Evolutionary conservation across 2,113 vertebrate species (phyloP), one percentile per base, ranked within the genome.

Genomic region (Zeus faber): DNA sequence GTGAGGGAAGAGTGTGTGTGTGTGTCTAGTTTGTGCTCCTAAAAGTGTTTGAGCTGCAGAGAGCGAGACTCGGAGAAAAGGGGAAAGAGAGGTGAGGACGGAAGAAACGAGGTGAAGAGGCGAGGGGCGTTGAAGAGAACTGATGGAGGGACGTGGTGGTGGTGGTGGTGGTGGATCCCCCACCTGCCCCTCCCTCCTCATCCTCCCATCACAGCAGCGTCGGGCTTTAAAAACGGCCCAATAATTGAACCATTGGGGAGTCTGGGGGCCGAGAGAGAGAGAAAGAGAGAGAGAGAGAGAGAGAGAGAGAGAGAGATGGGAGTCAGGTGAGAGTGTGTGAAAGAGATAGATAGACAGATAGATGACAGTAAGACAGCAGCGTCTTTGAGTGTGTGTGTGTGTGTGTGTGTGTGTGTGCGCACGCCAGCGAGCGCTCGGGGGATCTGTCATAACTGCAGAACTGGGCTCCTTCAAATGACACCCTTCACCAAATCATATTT

Each of bases 401-500:
- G 68, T 39, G 24, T 16, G 57, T 33, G 52, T 58, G 49, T 24
- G 49, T 31, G 60, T 35, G 16, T 54, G 59, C 29, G 54, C 60
- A 22, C 10, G 44, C 10, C 3, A 24, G 44, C 14, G 44, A 25
- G 21, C 33, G 64, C 66, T 75, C 18, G 29, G 65, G 66, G 66
- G 77, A 66, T 61, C n/a, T 67, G 71, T 76, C 76, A 69, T 62
- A 81, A 73, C 74, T 57, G 76, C 70, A 72, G 65, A 76, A 67
- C 67, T 41, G 41, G 45, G 54, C 54, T 37, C 66, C 61, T 74
- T 77, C 72, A 82, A 70, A 70, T 65, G 70, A 77, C 71, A 77
- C 51, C 69, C 67, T 65, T 81, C 68, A 51, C 67, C 70, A 80
- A 83, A 80, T 69, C 63, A 69, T 79, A 73, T 75, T 76, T 79